Evolutionary conservation across 2,888 invertebrate genomes (phyloP).

Genomic region (Schizaphis graminum): DNA sequence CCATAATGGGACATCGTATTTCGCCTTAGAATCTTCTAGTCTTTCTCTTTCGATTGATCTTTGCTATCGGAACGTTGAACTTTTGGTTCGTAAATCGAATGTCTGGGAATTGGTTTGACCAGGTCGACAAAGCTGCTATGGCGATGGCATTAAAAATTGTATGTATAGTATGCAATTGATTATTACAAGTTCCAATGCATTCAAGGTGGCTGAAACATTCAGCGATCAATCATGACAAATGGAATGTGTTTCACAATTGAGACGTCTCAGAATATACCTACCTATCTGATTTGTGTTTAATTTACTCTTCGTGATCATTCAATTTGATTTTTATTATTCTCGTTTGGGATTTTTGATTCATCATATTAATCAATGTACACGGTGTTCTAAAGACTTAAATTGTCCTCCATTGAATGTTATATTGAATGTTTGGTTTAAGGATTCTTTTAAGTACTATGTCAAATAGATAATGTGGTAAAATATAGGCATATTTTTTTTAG

Average conservation of each 20-base stretch:
- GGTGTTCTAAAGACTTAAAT: constrained; percentile 6
- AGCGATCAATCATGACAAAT: not conserved
- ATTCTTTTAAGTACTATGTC: not conserved
- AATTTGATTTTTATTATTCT: not conserved
- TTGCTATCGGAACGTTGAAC: not conserved
- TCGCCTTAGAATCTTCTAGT: not conserved
- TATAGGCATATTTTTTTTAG: too few species aligned
- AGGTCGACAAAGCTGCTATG: not conserved
- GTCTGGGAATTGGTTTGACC: not conserved
- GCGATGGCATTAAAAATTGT: not conserved
- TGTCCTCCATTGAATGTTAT: not conserved
- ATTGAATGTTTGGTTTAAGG: constrained; percentile 4
- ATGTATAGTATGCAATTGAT: not conserved
- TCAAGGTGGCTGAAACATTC: not conserved
- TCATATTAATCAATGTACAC: not conserved
- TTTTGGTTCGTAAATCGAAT: not conserved
- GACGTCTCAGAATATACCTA: not conserved
- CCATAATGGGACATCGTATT: not conserved
- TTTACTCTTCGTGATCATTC: not conserved
- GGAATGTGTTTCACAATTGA: not conserved
- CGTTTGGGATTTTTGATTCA: not conserved
- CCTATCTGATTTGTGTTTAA: not conserved
- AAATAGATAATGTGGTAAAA: too few species aligned
- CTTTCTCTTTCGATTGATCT: not conserved
- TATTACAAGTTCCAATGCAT: not conserved